Percentiles rank a stretch among this genome's conserved stretches.
Evolutionary conservation across 1,140 invertebrate genomes (phyloP).

Genomic region (Ceratitis capitata): DNA sequence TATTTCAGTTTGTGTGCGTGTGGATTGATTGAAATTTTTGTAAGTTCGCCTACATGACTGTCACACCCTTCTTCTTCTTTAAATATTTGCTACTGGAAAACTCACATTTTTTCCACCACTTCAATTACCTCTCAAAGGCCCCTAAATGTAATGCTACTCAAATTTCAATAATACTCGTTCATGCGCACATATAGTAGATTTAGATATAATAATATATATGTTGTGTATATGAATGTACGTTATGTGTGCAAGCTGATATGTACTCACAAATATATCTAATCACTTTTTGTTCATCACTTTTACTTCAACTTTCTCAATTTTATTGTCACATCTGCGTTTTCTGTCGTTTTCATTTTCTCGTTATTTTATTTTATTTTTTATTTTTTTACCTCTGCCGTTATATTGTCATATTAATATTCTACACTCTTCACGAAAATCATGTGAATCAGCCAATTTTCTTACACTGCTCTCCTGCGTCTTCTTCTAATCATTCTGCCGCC

Average conservation of each 20-base stretch:
- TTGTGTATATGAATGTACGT: too few relatives aligned
- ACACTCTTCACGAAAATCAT: neutral
- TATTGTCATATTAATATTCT: neutral
- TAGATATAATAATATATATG: too few relatives aligned
- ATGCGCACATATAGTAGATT: neutral
- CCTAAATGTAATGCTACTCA: neutral
- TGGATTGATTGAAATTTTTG: neutral
- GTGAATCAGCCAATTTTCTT: neutral
- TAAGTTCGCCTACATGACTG: neutral
- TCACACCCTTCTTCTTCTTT: too few relatives aligned
- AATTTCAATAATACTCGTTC: neutral
- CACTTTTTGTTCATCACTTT: too few relatives aligned
- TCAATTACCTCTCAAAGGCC: neutral
- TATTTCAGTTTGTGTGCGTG: too few relatives aligned
- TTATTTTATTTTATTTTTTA: neutral
- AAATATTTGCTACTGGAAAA: too few relatives aligned
- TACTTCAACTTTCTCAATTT: neutral
- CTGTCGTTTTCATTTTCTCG: neutral
- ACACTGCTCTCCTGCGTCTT: too few relatives aligned
- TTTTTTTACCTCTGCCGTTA: too few relatives aligned
- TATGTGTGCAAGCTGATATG: too few relatives aligned
- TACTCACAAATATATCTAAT: neutral
- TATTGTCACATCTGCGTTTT: neutral
- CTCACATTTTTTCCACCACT: neutral
- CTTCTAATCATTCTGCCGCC: too few relatives aligned